Evolutionary conservation across 2,888 invertebrate genomes (phyloP).

Genomic region (Laothoe populi): DNA sequence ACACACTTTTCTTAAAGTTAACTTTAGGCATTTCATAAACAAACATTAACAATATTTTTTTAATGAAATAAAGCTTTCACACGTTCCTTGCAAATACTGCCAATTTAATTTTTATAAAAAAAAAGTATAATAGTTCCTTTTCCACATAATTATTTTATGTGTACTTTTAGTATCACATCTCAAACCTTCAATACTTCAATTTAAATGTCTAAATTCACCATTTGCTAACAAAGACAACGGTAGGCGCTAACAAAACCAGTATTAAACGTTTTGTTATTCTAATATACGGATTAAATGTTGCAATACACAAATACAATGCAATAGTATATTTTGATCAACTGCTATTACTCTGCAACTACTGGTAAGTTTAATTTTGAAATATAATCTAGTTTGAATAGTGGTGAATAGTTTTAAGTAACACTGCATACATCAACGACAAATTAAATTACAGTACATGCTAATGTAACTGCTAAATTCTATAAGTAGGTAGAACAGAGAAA

Average conservation of each 20-base stretch:
- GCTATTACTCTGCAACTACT: slow-evolving; percentile 1
- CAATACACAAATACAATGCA: slow-evolving; percentile 4
- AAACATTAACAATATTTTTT: slow-evolving; percentile 42
- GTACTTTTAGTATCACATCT: not conserved
- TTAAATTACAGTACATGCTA: slow-evolving; percentile 10
- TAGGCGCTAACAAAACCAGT: too few species aligned
- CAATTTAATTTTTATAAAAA: not conserved
- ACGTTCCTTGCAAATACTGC: not conserved
- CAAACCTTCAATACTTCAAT: not conserved
- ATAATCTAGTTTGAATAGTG: slow-evolving; percentile 33
- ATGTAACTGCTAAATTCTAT: slow-evolving; percentile 10
- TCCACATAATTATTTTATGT: not conserved
- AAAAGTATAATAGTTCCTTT: not conserved
- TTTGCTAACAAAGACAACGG: not conserved
- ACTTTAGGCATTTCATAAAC: slow-evolving; percentile 37
- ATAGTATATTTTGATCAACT: not conserved
- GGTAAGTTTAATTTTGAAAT: slow-evolving; percentile 17
- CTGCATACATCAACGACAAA: slow-evolving; percentile 5
- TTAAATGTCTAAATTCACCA: not conserved
- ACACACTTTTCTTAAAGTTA: slow-evolving; percentile 35
- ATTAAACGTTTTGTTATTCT: not conserved
- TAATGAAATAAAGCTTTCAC: not conserved
- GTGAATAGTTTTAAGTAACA: slow-evolving; percentile 12
- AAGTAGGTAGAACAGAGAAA: slow-evolving; percentile 10
- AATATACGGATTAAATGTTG: slow-evolving; percentile 5